Evolutionary conservation across 2,888 invertebrate species (phyloP), one percentile per base, ranked within the genome.

Genomic region (Formica aserva): DNA sequence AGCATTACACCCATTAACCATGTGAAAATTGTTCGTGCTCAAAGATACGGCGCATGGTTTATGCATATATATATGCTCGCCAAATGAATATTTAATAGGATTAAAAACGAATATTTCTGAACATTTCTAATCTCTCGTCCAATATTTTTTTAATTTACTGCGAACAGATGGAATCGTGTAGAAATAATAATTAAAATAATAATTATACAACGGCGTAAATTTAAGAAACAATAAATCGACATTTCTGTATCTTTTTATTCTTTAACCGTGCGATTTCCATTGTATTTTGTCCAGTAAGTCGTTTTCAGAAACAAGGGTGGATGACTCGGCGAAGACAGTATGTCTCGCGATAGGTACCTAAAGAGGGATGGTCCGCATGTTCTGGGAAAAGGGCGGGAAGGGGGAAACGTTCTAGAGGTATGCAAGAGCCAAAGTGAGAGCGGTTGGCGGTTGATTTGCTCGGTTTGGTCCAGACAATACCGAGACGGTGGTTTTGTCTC

Each of bases 401-500:
- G 38, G 38, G 74, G n/a, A 35, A 55, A n/a, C 8, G 69, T 77
- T 38, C 38, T 77, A 78, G 85, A 78, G 85, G 52, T 77, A 86
- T 72, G 85, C 85, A 55, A 72, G 71, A 82, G 80, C 85, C 71
- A 83, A 81, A 84, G 85, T 83, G 85, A 69, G 83, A 81, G 81
- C 86, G 88, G 89, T 91, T 91, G 92, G 91, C 87, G 92, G 93
- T 93, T 92, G 94, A 93, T 93, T 93, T 93, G 92, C 92, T 93
- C 91, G 92, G 92, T 92, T 94, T 92, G 92, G 88, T 82, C 82
- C 87, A 93, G 92, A 94, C 93, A 94, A 93, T 94, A 91, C 91
- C 88, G 88, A 91, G 92, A 91, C 90, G 91, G 91, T 91, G 92
- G 93, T 93, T 93, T 94, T 94, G 94, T 93, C 93, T 93, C 91